These are phyloP conservation scores for Hapalemur alaotrensis DNA, from an alignment of 2,797 vertebrate genomes.

Conservation along the genomic window DNA sequence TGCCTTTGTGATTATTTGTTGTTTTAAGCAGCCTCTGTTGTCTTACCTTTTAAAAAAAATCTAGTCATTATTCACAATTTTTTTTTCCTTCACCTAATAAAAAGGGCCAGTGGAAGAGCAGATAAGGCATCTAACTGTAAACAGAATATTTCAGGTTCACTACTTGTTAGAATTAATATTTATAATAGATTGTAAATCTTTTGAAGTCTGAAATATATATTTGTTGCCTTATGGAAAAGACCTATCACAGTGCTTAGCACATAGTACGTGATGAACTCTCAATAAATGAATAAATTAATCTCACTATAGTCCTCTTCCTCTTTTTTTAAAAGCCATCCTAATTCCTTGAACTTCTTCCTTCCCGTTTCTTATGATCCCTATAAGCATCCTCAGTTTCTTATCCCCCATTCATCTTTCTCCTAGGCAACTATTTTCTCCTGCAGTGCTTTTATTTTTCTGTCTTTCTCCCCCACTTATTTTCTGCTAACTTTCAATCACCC, in stretches of 20 bases:
- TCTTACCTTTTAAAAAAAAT: background rate
- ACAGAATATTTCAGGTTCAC: background rate
- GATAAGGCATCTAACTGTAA: background rate
- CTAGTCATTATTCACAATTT: background rate
- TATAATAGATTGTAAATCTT: background rate
- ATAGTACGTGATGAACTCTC: background rate
- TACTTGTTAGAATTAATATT: background rate
- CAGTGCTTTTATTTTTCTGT: background rate
- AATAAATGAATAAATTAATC: background rate
- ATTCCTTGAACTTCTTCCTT: background rate
- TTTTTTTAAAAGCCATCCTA: background rate
- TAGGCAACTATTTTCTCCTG: background rate
- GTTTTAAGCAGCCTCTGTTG: background rate
- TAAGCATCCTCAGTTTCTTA: background rate
- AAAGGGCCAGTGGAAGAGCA: background rate
- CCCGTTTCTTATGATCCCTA: background rate
- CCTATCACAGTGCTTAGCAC: background rate
- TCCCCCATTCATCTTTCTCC: background rate
- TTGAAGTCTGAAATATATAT: background rate
- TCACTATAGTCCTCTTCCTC: background rate
- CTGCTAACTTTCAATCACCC: background rate
- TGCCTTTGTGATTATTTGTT: background rate
- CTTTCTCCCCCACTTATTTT: background rate
- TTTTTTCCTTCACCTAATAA: background rate
- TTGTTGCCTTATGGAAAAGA: conserved; percentile 5